A percentile compares a stretch with the other conserved stretches of the same genome.
phyloP scores from a whole-genome alignment of 2,113 vertebrate species.

The Nibea albiflora region DNA sequence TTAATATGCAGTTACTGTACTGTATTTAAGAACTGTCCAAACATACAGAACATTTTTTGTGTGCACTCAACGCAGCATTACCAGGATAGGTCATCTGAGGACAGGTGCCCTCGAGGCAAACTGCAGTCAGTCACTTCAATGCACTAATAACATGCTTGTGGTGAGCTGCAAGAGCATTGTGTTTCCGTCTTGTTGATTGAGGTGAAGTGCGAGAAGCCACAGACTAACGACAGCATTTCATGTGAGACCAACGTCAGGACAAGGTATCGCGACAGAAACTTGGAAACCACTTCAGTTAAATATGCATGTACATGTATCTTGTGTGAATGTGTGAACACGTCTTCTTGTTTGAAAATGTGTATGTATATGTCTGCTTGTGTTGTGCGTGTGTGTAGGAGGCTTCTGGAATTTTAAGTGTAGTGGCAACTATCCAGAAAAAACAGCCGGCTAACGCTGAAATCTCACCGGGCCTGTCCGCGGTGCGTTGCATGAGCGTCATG shows the following conservation, averaged over 20 bases:
- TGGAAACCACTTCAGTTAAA: neutral
- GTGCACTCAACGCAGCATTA: no score
- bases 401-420: no score
- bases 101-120: neutral
- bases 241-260: conserved; percentile 3
- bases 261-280: neutral
- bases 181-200: neutral
- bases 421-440: no score
- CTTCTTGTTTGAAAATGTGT: neutral
- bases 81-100: neutral
- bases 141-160: neutral
- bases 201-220: neutral
- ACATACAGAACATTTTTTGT: neutral
- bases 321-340: neutral
- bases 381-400: no score
- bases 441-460: no score
- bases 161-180: neutral
- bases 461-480: no score
- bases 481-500: no score
- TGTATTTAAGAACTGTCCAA: neutral
- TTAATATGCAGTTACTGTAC: neutral
- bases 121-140: neutral
- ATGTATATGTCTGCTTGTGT: neutral
- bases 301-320: neutral
- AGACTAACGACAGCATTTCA: neutral